A percentile compares a stretch with the other conserved stretches of the same genome.
These are phyloP conservation scores for Tauraco hartlaubi DNA, from an alignment of 2,797 vertebrate genomes.

Conservation along the genomic window DNA sequence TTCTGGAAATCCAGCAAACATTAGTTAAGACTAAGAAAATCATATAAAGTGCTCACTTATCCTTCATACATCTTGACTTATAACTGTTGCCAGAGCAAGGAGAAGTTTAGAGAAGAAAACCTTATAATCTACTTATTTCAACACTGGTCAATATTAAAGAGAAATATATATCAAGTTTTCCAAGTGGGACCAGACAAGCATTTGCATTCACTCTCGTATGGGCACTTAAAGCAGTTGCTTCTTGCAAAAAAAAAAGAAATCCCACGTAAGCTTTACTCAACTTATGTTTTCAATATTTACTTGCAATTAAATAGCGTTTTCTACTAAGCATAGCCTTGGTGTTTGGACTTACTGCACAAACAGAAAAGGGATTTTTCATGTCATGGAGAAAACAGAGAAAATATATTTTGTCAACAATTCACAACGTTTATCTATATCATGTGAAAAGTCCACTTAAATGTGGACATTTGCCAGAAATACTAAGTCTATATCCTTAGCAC, in stretches of 20 bases:
- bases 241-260: background rate
- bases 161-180: background rate
- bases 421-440: background rate
- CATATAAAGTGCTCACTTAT: background rate
- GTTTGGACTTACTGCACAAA: background rate
- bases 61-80: background rate
- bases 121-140: background rate
- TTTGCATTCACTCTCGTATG: background rate
- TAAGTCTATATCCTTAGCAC: background rate
- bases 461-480: background rate
- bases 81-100: background rate
- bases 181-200: background rate
- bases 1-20: background rate
- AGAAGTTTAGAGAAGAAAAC: background rate
- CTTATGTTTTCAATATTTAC: background rate
- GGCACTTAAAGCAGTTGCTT: background rate
- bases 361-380: background rate
- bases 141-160: background rate
- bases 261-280: background rate
- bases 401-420: background rate
- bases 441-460: background rate
- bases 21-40: background rate
- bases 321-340: background rate
- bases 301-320: background rate
- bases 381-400: background rate